These are phyloP conservation scores for Drosophila meridionalis DNA, from an alignment of 2,888 invertebrate species.

Conservation along the genomic window DNA sequence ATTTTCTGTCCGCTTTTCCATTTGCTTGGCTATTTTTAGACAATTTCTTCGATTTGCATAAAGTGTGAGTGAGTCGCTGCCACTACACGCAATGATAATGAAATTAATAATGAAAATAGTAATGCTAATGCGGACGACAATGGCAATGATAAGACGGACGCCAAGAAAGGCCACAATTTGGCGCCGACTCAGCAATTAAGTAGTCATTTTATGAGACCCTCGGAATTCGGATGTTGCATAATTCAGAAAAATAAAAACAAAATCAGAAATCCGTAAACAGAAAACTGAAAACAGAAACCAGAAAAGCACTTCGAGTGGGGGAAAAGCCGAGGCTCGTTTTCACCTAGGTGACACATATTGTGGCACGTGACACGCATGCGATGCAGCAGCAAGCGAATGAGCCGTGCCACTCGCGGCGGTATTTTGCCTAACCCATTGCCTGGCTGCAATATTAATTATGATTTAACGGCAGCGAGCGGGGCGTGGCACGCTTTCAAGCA, in stretches of 20 bases:
- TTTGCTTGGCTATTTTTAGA: constrained; percentile 67
- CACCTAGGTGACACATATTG: constrained; percentile 21
- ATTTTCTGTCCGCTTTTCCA: constrained; percentile 37
- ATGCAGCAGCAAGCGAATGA: constrained; percentile 16
- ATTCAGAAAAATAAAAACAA: constrained; percentile 47
- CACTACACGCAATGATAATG: constrained; percentile 40
- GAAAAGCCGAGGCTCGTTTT: constrained; percentile 61
- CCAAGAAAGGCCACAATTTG: constrained; percentile 48
- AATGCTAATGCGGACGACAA: constrained; percentile 6
- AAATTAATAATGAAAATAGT: constrained; percentile 28
- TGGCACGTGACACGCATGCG: constrained; percentile 75
- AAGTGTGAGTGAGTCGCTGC: constrained; percentile 56
- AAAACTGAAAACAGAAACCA: background rate
- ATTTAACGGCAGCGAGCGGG: constrained; percentile 17
- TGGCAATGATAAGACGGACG: constrained; percentile 57
- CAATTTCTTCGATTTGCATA: constrained; percentile 75
- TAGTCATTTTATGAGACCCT: constrained; percentile 67
- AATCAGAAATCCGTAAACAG: background rate
- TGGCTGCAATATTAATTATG: constrained; percentile 72
- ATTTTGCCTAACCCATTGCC: constrained; percentile 19
- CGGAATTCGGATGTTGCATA: constrained; percentile 72
- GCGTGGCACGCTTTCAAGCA: constrained; percentile 3
- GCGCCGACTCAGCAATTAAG: constrained; percentile 73
- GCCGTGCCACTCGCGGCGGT: constrained; percentile 27
- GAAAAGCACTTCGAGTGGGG: constrained; percentile 29